A percentile compares a stretch with the other conserved stretches of the same genome.
Conservation (phyloP, 2,797 vertebrate species). For the Paguma larvata region DNA sequence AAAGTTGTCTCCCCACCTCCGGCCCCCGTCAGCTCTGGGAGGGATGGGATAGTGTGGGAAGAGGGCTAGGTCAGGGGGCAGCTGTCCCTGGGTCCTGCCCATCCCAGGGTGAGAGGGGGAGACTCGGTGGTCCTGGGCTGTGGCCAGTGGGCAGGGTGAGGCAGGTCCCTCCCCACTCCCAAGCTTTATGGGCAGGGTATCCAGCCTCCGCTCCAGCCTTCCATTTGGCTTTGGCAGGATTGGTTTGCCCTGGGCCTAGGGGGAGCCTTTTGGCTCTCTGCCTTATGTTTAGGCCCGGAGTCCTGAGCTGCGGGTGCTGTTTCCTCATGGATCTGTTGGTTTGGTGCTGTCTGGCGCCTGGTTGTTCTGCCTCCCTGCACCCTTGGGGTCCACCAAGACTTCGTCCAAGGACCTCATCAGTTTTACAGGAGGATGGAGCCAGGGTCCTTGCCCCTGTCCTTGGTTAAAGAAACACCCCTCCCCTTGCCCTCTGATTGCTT, state of each 20-base stretch:
- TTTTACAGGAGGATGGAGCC: not conserved
- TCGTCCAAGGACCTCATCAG: not conserved
- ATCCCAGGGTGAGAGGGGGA: not conserved
- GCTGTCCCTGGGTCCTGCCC: not conserved
- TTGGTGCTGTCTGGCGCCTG: not conserved
- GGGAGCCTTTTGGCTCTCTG: not conserved
- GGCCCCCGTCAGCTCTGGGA: not conserved
- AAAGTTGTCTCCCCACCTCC: not conserved
- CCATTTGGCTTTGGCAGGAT: not conserved
- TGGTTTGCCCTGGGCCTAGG: not conserved
- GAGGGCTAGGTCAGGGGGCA: not conserved
- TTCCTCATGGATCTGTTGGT: not conserved
- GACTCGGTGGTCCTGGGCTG: not conserved
- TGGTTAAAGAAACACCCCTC: not conserved
- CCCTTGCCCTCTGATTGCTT: not conserved
- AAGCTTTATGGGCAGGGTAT: not conserved
- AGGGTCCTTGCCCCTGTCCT: not conserved
- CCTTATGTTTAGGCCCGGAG: not conserved
- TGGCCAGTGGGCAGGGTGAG: not conserved
- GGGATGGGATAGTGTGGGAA: not conserved
- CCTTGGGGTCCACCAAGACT: not conserved
- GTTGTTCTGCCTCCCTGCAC: not conserved
- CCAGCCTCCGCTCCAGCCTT: not conserved
- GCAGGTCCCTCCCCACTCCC: not conserved
- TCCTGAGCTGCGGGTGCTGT: not conserved